Conservation (phyloP, 2,888 invertebrate species). For the Aplocera efformata region DNA sequence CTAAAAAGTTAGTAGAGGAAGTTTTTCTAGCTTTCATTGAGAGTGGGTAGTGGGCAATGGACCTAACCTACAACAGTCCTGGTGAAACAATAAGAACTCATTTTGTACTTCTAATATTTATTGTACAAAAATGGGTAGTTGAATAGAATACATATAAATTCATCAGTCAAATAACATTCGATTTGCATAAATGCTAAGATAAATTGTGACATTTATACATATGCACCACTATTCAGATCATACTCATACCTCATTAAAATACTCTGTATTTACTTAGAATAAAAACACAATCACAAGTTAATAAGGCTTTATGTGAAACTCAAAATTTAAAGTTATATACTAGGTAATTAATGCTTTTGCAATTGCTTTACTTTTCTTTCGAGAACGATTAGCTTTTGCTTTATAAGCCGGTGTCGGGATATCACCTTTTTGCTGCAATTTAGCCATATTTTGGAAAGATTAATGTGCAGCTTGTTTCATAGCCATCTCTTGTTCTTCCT, state of each 20-base stretch:
- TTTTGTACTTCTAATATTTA: conserved; percentile 56
- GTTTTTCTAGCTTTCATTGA: too few species aligned
- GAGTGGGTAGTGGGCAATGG: too few species aligned
- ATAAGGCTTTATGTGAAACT: conserved; percentile 50
- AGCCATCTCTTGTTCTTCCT: conserved; percentile 65
- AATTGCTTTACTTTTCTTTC: conserved; percentile 38
- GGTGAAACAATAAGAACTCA: conserved; percentile 12
- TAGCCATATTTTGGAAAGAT: conserved; percentile 29
- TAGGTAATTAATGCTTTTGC: conserved; percentile 45
- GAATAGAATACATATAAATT: conserved; percentile 62
- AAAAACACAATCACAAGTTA: conserved; percentile 47
- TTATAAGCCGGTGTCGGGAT: conserved; percentile 34
- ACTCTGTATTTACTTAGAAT: conserved; percentile 38
- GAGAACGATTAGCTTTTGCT: conserved; percentile 41
- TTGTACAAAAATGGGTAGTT: conserved; percentile 58
- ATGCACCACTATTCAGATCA: conserved; percentile 46
- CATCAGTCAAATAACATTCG: conserved; percentile 65
- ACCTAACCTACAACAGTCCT: not conserved
- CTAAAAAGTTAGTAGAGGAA: too few species aligned
- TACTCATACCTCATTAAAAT: conserved; percentile 29
- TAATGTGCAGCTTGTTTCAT: conserved; percentile 62
- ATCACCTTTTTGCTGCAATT: conserved; percentile 5
- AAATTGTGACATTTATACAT: conserved; percentile 41
- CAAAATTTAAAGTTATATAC: conserved; percentile 44
- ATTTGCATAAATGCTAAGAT: conserved; percentile 63